These are phyloP conservation scores for Schizothorax lantsangensis DNA, from an alignment of 2,797 vertebrate genomes.

Conservation along the genomic window DNA sequence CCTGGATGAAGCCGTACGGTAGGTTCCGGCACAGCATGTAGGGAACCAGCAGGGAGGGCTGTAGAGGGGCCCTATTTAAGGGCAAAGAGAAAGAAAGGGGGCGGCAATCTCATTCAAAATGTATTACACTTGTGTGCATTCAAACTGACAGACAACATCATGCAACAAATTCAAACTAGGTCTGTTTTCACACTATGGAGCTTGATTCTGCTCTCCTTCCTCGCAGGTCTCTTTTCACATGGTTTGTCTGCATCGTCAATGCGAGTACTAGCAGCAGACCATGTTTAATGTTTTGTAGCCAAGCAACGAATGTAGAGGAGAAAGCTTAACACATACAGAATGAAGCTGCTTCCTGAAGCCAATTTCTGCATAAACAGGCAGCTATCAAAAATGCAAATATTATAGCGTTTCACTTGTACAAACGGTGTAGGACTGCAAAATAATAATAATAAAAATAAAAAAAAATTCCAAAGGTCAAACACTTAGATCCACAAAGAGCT, in stretches of 20 bases:
- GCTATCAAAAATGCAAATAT: background rate
- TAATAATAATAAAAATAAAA: no score
- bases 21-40: constrained; percentile 99
- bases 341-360: background rate
- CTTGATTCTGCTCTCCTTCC: background rate
- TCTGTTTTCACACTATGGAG: background rate
- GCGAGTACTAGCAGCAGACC: background rate
- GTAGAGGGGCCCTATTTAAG: constrained; percentile 84
- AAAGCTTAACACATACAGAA: background rate
- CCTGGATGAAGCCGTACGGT: constrained; percentile 96
- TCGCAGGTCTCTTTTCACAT: background rate
- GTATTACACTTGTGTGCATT: background rate
- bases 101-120: constrained; percentile 22
- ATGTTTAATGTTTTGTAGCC: background rate
- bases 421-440: background rate
- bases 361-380: background rate
- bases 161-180: background rate
- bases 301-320: background rate
- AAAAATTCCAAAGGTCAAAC: background rate
- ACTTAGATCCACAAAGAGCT: background rate
- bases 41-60: constrained; percentile 94
- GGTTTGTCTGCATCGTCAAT: background rate
- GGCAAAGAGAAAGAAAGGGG: constrained; percentile 39
- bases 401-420: background rate
- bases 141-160: background rate